Conservation (phyloP, 1,140 invertebrate species). For the Saxidomus purpurata region DNA sequence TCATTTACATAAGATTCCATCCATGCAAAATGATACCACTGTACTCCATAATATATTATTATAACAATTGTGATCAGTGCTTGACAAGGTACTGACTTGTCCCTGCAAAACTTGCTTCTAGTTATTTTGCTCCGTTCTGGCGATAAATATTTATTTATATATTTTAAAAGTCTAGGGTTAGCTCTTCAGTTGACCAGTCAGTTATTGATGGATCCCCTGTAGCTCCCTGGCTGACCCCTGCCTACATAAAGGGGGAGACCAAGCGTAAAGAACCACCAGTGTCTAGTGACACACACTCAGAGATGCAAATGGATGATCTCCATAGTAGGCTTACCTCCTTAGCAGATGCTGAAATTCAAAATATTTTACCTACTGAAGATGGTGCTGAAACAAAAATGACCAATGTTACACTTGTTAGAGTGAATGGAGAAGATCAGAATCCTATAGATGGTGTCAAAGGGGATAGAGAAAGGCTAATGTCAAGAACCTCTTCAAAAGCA, state of each 20-base stretch:
- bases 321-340: background rate
- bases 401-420: background rate
- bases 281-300: background rate
- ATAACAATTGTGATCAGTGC: too few relatives aligned
- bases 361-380: background rate
- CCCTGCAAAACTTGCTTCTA: too few relatives aligned
- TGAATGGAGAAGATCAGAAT: background rate
- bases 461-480: conserved; percentile 50
- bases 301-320: background rate
- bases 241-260: background rate
- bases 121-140: too few relatives aligned
- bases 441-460: conserved; percentile 43
- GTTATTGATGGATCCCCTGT: background rate
- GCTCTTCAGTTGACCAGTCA: background rate
- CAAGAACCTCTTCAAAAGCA: conserved; percentile 52
- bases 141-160: background rate
- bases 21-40: too few relatives aligned
- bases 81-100: too few relatives aligned
- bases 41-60: too few relatives aligned
- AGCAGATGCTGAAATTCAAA: conserved; percentile 9
- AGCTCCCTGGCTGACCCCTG: conserved; percentile 11
- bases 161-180: conserved; percentile 16
- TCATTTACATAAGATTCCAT: too few relatives aligned
- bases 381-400: background rate
- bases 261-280: background rate